phyloP scores from a whole-genome alignment of 2,797 vertebrate species.

The Champsocephalus gunnari region DNA sequence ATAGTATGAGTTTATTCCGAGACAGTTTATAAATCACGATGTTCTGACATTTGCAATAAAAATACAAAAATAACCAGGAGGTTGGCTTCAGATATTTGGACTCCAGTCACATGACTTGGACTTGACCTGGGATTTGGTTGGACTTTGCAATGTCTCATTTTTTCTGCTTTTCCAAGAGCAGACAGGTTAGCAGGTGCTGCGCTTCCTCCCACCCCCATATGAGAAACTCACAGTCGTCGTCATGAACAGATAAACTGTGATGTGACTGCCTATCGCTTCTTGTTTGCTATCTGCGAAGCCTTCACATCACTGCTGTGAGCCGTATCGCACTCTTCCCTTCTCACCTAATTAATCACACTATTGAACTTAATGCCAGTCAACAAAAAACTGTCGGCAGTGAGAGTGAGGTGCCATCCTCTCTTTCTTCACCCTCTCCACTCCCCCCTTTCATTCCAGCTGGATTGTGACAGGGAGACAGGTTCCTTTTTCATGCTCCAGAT shows the following conservation, averaged over 20 bases:
- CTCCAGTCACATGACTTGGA: no score
- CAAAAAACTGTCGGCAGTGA: slow-evolving; percentile 40
- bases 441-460: neutral
- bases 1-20: neutral
- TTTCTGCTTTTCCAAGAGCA: neutral
- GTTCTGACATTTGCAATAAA: neutral
- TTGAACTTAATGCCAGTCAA: slow-evolving; percentile 65
- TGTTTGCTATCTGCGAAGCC: slow-evolving; percentile 47
- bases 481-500: slow-evolving; percentile 33
- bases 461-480: slow-evolving; percentile 12
- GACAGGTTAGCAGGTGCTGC: slow-evolving; percentile 55
- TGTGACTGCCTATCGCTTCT: slow-evolving; percentile 26
- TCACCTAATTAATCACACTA: slow-evolving; percentile 76
- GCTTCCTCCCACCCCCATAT: slow-evolving; percentile 48
- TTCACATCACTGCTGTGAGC: slow-evolving; percentile 53
- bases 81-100: neutral
- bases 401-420: slow-evolving; percentile 8
- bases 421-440: no score
- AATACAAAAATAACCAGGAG: neutral
- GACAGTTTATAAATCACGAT: neutral
- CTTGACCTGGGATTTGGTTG: neutral
- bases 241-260: slow-evolving; percentile 41
- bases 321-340: slow-evolving; percentile 58
- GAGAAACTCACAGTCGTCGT: slow-evolving; percentile 49
- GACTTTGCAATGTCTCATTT: neutral